Conservation (phyloP, 2,113 vertebrate genomes). For the Osmerus eperlanus region DNA sequence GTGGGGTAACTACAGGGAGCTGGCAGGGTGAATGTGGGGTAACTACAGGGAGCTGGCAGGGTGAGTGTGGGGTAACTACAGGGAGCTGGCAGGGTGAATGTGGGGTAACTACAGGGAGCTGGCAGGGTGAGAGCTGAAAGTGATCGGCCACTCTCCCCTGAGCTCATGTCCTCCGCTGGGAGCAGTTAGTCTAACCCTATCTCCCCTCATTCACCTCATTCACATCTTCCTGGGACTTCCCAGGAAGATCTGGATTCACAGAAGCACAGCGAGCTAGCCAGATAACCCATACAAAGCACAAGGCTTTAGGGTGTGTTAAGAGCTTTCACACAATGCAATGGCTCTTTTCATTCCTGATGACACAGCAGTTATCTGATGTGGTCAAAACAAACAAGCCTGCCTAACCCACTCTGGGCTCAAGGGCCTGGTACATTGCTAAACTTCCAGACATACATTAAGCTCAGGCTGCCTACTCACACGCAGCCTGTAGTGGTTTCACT, state of each 20-base stretch:
- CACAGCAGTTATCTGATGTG: background rate
- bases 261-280: background rate
- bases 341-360: background rate
- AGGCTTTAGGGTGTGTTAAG: background rate
- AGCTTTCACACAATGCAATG: background rate
- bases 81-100: too few species aligned
- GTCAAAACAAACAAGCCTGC: background rate
- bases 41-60: too few species aligned
- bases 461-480: too few species aligned
- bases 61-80: too few species aligned
- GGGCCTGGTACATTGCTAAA: background rate
- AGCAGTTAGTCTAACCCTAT: too few species aligned
- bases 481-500: too few species aligned
- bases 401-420: too few species aligned
- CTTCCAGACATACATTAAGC: background rate
- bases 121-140: too few species aligned
- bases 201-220: too few species aligned
- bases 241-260: background rate
- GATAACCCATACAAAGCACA: background rate
- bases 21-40: too few species aligned
- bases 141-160: background rate
- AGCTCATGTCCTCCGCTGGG: background rate
- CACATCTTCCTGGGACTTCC: background rate
- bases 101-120: too few species aligned
- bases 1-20: too few species aligned